A percentile compares a stretch with the other conserved stretches of the same genome.
These are phyloP conservation scores for Agrypnus murinus DNA, from an alignment of 2,888 invertebrate species.

Conservation along the genomic window DNA sequence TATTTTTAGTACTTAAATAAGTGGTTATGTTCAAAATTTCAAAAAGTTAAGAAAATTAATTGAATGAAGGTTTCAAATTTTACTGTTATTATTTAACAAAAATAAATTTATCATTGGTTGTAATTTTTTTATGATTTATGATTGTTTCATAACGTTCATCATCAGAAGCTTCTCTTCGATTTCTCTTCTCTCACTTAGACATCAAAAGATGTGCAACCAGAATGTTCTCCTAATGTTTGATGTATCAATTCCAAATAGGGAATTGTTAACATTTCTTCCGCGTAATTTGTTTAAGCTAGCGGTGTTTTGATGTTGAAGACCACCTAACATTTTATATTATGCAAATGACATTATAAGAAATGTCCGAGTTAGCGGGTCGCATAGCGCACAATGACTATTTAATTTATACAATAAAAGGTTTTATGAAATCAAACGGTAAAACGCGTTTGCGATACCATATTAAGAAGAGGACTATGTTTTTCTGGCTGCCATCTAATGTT, in stretches of 20 bases:
- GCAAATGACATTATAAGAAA: constrained; percentile 37
- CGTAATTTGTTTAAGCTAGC: constrained; percentile 30
- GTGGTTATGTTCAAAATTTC: too few relatives aligned
- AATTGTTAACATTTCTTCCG: constrained; percentile 21
- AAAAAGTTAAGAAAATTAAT: background rate
- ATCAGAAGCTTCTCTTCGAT: background rate
- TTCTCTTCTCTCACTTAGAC: constrained; percentile 2
- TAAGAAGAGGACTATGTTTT: constrained; percentile 11
- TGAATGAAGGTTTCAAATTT: background rate
- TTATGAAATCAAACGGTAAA: constrained; percentile 43
- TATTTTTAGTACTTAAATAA: background rate
- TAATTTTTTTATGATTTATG: constrained; percentile 13
- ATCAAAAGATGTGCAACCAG: background rate
- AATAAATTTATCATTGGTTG: background rate
- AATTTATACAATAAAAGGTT: constrained; percentile 42
- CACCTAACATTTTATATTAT: constrained; percentile 40
- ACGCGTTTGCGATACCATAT: constrained; percentile 41
- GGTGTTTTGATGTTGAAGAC: constrained; percentile 25
- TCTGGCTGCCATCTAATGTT: background rate
- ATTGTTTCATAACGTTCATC: background rate
- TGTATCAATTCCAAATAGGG: constrained; percentile 31
- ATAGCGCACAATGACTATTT: constrained; percentile 41
- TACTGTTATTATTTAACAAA: background rate
- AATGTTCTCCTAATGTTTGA: constrained; percentile 1
- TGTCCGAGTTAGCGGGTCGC: constrained; percentile 34